These are phyloP conservation scores for Megathymus violae DNA, from an alignment of 1,140 invertebrate species.

Conservation along the genomic window DNA sequence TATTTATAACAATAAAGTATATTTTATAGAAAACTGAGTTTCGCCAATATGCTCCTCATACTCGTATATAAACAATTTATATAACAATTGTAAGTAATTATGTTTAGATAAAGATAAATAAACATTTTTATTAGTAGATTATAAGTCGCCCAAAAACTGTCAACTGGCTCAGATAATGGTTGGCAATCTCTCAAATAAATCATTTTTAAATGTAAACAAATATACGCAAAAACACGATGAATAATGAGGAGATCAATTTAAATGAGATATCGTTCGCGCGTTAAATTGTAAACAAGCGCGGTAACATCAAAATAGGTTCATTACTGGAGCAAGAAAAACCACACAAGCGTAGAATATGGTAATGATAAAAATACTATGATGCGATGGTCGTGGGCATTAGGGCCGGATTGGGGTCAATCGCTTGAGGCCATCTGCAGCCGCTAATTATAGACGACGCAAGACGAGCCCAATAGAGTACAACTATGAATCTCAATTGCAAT, in stretches of 20 bases:
- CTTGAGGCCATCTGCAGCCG: conserved; percentile 77
- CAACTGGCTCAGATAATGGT: conserved; percentile 12
- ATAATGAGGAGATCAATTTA: conserved; percentile 19
- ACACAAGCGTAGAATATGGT: conserved; percentile 53
- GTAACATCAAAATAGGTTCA: conserved; percentile 45
- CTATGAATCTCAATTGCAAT: conserved; percentile 64
- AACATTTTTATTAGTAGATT: background rate
- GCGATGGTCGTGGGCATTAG: conserved; percentile 68
- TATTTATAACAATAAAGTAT: background rate
- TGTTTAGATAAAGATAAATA: conserved; percentile 18
- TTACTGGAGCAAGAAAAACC: conserved; percentile 40
- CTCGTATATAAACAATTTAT: background rate
- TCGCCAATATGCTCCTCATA: no score
- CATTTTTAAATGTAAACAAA: background rate
- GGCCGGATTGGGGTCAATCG: conserved; percentile 79
- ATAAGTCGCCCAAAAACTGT: background rate
- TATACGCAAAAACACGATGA: background rate
- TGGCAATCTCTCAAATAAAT: conserved; percentile 6
- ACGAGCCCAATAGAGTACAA: conserved; percentile 62
- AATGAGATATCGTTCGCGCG: conserved; percentile 16
- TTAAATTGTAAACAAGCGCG: conserved; percentile 35
- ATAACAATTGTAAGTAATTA: conserved; percentile 13
- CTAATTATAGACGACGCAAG: conserved; percentile 77
- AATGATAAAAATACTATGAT: conserved; percentile 75
- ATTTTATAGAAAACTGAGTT: background rate